Evolutionary conservation across 30 jellyfish, hydroid and myxozoan species (phyloP), one percentile per base, ranked within the genome.

Genomic region (Catostylus mosaicus): DNA sequence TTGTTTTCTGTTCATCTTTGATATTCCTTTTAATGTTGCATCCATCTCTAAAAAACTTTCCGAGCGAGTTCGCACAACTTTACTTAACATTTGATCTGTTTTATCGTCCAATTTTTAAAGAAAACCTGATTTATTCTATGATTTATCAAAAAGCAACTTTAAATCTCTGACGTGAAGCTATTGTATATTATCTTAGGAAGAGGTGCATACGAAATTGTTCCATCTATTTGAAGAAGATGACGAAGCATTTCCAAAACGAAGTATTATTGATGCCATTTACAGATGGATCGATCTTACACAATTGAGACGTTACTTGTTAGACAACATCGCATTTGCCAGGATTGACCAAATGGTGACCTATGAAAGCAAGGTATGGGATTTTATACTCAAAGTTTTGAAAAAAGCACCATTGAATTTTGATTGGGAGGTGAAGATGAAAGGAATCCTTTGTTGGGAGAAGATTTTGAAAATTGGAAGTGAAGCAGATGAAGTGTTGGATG

Each of bases 401-500:
- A 82, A 45, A 20, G 84, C 92, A 11, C 36, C 72, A 10, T 24
- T 12, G 47, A 67, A 72, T 69, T 82, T 82, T 37, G 92, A 82
- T 50, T 82, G 92, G 92, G 92, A 82, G 30, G 85, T 82, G 27
- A 82, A 82, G 59, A n/a, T 35, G 59, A 82, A 82, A 69, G 92
- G 86, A 12, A 38, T 82, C 43, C 80, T 45, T 12, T 82, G 92
- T 36, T 82, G 92, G 92, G 60, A 18, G 34, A 82, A 69, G 22
- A 68, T 82, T 3, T 22, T 69, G 29, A 67, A 45, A 0, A 19
- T 29, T 5, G 20, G 30, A 31, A 26, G 51, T 31, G 30, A 11
- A 65, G 29, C 19, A 34, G 33, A 24, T 33, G 14, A 31, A 43
- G 11, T 22, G 1, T 7, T 1, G 8, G 36, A 36, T 11, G 24